These are phyloP conservation scores for Phortica magna DNA, from an alignment of 2,888 invertebrate genomes.

Conservation along the genomic window DNA sequence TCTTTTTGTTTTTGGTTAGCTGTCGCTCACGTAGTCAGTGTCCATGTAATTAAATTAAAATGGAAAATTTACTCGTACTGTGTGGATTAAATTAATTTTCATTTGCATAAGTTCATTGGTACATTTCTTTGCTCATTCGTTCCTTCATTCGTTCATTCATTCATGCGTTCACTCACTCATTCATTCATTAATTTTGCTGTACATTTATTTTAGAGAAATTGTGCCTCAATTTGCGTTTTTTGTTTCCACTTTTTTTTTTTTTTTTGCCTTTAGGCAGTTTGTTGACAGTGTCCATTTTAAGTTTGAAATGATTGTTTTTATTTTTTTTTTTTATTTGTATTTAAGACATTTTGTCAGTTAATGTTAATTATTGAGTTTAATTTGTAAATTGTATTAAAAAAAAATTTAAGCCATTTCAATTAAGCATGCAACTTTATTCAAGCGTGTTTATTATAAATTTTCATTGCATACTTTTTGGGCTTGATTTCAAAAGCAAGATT, in stretches of 20 bases:
- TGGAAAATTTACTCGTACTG: constrained; percentile 76
- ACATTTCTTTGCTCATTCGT: constrained; percentile 29
- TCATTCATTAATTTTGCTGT: constrained; percentile 65
- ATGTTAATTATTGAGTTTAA: constrained; percentile 30
- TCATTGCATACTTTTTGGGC: too few species aligned
- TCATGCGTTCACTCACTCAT: constrained; percentile 43
- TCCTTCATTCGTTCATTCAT: constrained; percentile 64
- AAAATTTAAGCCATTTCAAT: not conserved
- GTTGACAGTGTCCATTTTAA: constrained; percentile 19
- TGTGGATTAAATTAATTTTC: constrained; percentile 78
- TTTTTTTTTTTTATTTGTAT: constrained; percentile 18
- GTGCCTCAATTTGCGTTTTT: not conserved
- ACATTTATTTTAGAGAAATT: constrained; percentile 57
- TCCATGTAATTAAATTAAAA: constrained; percentile 78
- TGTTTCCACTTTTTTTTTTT: not conserved
- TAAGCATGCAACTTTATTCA: too few species aligned
- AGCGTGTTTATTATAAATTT: too few species aligned
- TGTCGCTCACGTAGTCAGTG: constrained; percentile 76
- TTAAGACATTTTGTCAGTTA: constrained; percentile 33
- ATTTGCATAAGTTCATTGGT: constrained; percentile 75
- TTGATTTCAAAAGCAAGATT: too few species aligned
- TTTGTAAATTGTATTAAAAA: constrained; percentile 8
- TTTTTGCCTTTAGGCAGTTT: not conserved
- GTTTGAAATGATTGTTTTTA: constrained; percentile 11
- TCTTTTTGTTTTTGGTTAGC: constrained; percentile 60